Conservation (phyloP, 35 echinoderm and acorn worm genomes). For the Holothuria glaberrima region DNA sequence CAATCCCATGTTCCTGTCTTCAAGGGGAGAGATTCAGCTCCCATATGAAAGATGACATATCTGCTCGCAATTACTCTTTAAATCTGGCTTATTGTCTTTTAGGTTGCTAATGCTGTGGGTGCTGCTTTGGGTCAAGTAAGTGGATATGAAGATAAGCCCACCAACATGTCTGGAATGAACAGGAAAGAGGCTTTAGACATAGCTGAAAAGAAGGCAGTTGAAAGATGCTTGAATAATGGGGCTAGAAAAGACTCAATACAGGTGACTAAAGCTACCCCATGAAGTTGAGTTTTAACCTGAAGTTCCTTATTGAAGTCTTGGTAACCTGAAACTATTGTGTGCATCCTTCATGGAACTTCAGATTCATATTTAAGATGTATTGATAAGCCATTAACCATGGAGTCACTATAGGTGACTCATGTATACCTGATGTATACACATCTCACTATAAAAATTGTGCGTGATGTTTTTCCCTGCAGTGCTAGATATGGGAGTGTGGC, state of each 20-base stretch:
- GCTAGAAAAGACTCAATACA: conserved; percentile 72
- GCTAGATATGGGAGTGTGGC: no score
- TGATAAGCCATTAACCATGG: no score
- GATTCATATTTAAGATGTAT: no score
- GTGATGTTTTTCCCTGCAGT: no score
- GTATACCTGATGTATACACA: no score
- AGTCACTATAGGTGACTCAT: no score
- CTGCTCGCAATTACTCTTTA: neutral
- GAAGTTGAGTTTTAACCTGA: no score
- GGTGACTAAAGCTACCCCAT: conserved; percentile 36
- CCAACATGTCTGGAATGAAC: conserved; percentile 53
- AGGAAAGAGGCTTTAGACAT: conserved; percentile 62
- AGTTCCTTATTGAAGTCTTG: no score
- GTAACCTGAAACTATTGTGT: no score
- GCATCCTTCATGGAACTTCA: no score
- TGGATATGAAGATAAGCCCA: conserved; percentile 67
- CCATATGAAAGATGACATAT: neutral
- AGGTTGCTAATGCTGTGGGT: conserved; percentile 93
- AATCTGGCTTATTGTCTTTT: neutral
- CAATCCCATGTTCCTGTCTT: no score
- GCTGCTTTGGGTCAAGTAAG: conserved; percentile 89
- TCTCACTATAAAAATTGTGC: no score
- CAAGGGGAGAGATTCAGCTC: neutral
- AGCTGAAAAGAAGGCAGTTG: conserved; percentile 67
- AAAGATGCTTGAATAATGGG: conserved; percentile 62